Conservation (phyloP, 1,140 invertebrate species). For the Papilio dardanus region DNA sequence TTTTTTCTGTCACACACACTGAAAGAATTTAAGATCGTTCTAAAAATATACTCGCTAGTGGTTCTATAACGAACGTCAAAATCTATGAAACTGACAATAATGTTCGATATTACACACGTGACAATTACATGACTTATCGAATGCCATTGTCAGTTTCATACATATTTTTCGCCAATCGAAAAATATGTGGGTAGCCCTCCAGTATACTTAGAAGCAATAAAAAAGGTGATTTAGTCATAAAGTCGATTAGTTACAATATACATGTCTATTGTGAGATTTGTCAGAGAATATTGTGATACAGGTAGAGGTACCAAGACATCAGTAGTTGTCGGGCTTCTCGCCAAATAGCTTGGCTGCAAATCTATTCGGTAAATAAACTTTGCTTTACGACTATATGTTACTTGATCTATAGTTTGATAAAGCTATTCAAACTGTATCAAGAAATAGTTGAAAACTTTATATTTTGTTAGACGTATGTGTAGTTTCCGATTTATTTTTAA, state of each 20-base stretch:
- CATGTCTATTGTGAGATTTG: neutral
- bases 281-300: neutral
- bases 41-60: neutral
- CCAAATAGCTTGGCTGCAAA: conserved; percentile 25
- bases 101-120: too few species aligned
- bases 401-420: neutral
- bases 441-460: neutral
- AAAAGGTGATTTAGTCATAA: too few species aligned
- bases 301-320: conserved; percentile 18
- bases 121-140: too few species aligned
- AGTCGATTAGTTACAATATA: too few species aligned
- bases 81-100: too few species aligned
- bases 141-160: too few species aligned
- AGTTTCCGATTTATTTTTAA: too few species aligned
- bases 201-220: too few species aligned
- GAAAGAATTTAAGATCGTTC: neutral
- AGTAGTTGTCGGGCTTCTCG: neutral
- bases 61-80: too few species aligned
- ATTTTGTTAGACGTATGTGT: too few species aligned
- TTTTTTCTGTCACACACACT: neutral
- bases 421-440: neutral
- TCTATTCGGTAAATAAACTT: conserved; percentile 25
- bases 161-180: too few species aligned
- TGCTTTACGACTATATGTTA: conserved; percentile 7
- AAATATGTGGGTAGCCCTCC: too few species aligned